Evolutionary conservation across 2,797 vertebrate species (phyloP).

Genomic region (Sebastes paucispinis): DNA sequence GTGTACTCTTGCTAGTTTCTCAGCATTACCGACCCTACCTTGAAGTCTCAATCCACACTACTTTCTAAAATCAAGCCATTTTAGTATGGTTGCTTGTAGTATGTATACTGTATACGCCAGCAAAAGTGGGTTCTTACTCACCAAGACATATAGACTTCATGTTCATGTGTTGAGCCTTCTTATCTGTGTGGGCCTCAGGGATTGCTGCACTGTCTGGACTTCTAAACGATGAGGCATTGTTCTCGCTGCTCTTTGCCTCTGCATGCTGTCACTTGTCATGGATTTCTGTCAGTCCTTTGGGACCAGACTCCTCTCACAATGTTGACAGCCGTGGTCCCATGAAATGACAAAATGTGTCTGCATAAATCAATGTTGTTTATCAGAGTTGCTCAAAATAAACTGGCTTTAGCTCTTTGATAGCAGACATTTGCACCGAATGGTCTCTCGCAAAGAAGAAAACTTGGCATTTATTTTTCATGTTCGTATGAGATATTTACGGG

Average conservation of each 20-base stretch:
- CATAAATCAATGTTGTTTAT: conserved; percentile 28
- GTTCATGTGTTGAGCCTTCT: not conserved
- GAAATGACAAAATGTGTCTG: conserved; percentile 37
- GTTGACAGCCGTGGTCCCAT: conserved; percentile 27
- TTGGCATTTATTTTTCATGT: not conserved
- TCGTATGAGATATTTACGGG: not conserved
- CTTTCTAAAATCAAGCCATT: not conserved
- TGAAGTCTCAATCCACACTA: not conserved
- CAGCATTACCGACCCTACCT: too few relatives aligned
- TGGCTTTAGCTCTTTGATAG: conserved; percentile 14
- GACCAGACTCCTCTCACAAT: not conserved
- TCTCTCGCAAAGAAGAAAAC: conserved; percentile 1
- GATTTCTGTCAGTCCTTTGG: conserved; percentile 20
- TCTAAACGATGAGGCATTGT: not conserved
- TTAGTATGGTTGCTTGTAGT: not conserved
- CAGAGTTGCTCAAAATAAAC: conserved; percentile 27
- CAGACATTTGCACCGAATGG: not conserved
- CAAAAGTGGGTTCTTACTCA: conserved; percentile 13
- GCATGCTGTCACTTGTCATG: conserved; percentile 29
- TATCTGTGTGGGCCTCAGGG: conserved; percentile 2
- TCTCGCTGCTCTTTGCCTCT: conserved; percentile 6
- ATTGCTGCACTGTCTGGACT: not conserved
- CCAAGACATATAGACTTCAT: conserved; percentile 8
- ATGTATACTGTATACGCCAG: not conserved
- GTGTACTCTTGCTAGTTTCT: too few relatives aligned